phyloP scores from a whole-genome alignment of 2,113 vertebrate genomes.

The Ptyas mucosa region DNA sequence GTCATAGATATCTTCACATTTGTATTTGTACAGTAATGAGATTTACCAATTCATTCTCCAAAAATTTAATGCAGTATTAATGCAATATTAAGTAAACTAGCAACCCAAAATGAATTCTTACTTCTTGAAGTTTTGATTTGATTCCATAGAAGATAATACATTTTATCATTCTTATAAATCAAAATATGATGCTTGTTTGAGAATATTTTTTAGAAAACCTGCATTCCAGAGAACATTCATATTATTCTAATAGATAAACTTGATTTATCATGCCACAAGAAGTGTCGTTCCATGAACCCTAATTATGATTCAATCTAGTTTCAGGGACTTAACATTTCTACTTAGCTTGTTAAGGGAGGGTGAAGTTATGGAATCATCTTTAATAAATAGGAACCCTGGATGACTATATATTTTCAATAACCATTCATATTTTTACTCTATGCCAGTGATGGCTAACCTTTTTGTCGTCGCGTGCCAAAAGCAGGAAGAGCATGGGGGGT shows the following conservation, averaged over 20 bases:
- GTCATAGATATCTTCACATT: neutral
- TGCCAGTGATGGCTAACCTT: too few relatives aligned
- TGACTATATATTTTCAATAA: neutral
- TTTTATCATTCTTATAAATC: constrained; percentile 1
- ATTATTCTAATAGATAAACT: neutral
- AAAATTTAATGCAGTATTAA: neutral
- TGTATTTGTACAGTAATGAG: neutral
- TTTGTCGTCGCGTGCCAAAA: too few relatives aligned
- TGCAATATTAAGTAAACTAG: neutral
- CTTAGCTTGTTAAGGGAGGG: neutral
- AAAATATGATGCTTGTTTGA: accelerated
- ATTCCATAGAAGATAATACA: neutral
- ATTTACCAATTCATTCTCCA: neutral
- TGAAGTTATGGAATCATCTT: neutral
- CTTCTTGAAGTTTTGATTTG: constrained; percentile 13
- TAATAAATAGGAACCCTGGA: neutral
- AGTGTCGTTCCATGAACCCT: constrained; percentile 2
- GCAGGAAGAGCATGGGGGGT: too few relatives aligned
- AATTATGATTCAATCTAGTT: neutral
- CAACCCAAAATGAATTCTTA: neutral
- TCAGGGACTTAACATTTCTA: neutral
- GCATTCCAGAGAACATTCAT: neutral
- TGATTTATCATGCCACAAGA: constrained; percentile 11
- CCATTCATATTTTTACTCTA: neutral
- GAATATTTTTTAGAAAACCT: neutral